Evolutionary conservation across 2,888 invertebrate species (phyloP), one percentile per base, ranked within the genome.

Genomic region (Zaprionus lineosus): DNA sequence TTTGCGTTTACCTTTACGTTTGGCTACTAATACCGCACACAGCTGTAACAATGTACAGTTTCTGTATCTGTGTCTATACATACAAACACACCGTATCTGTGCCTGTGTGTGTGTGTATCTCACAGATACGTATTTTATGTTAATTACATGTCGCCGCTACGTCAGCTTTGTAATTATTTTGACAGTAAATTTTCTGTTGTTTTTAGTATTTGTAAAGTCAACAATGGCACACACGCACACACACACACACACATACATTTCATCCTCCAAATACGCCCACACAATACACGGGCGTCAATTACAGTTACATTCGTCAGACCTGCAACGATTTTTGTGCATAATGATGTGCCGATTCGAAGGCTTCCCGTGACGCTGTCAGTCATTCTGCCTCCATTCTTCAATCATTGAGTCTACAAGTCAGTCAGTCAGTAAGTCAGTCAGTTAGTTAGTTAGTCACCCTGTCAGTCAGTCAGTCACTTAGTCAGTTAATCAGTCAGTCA

Each of bases 151-250:
- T 73, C 67, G 62, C 59, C 66, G 53, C 61, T 55, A 52, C 47
- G 79, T 64, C 72, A 58, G 81, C 46, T 69, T 69, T 70, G 81
- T 83, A 78, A 78, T 78, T 83, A 78, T 84, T 84, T 83, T 76
- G 81, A 83, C 84, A 76, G 69, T 43, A 39, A 59, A 61, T 63
- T 69, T 43, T 76, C 61, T 70, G 60, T 70, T 76, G 74, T 73
- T 72, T 65, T 60, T 53, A 64, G 48, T 64, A 63, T 58, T 68
- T 37, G 65, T 47, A 66, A 63, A 61, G n/a, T 66, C 74, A 74
- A 65, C 75, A 64, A 46, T 52, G 52, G 24, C 34, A 41, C 34
- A 44, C 11, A 39, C 4, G 44, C 14, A 19, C 9, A 40, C 6
- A 0, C 11, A 14, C 21, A 12, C n/a, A 26, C 29, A 55, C 8